phyloP scores from a whole-genome alignment of 2,888 invertebrate genomes.

The Gibbula magus region DNA sequence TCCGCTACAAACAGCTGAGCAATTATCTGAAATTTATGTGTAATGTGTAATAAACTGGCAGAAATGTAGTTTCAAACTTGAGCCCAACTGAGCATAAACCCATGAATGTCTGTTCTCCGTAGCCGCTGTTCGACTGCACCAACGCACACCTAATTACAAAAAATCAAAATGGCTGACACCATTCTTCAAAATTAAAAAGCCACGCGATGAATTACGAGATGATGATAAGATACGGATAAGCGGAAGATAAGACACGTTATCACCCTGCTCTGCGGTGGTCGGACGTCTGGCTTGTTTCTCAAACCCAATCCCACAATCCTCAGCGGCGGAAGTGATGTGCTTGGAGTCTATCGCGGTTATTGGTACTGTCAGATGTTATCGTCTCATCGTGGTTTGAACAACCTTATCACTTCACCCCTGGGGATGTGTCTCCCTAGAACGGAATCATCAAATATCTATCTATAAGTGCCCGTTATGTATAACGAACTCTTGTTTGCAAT shows the following conservation, averaged over 20 bases:
- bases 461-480: too few species aligned
- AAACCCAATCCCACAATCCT: neutral
- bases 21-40: neutral
- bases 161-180: constrained; percentile 5
- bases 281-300: neutral
- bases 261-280: constrained; percentile 1
- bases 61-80: too few species aligned
- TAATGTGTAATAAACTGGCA: neutral
- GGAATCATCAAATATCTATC: too few species aligned
- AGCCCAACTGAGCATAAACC: too few species aligned
- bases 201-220: constrained; percentile 15
- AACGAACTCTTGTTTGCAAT: too few species aligned
- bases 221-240: neutral
- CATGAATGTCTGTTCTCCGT: too few species aligned
- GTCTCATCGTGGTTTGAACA: neutral
- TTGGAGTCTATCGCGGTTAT: neutral
- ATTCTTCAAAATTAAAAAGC: constrained; percentile 13
- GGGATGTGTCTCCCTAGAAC: neutral
- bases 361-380: neutral
- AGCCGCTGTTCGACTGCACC: neutral
- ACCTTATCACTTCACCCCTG: neutral
- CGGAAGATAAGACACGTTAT: neutral
- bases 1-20: neutral
- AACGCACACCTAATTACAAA: neutral
- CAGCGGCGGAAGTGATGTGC: neutral